A percentile compares a stretch with the other conserved stretches of the same genome.
These are phyloP conservation scores for Acrocyrtus sp. DNA, from an alignment of 2,888 invertebrate genomes.

Conservation along the genomic window DNA sequence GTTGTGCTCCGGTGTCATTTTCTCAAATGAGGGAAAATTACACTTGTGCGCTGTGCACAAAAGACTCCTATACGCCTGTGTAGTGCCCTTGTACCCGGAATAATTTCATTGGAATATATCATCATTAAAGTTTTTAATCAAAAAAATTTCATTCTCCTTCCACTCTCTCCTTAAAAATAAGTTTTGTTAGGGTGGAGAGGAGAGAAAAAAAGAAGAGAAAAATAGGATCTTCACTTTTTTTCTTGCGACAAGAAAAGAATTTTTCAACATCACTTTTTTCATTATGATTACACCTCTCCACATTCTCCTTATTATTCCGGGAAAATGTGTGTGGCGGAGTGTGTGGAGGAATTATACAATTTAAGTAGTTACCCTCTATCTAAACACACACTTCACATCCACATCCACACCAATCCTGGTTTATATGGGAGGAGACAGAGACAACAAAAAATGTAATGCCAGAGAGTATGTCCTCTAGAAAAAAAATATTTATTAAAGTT, in stretches of 20 bases:
- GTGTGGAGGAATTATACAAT: conserved; percentile 1
- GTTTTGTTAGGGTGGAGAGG: too few species aligned
- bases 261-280: too few species aligned
- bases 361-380: too few species aligned
- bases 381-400: too few species aligned
- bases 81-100: not conserved
- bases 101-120: conserved; percentile 58
- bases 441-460: not conserved
- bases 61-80: not conserved
- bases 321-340: conserved; percentile 14
- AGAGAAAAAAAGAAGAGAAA: too few species aligned
- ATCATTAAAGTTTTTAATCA: conserved; percentile 63
- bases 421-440: not conserved
- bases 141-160: conserved; percentile 53
- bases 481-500: not conserved
- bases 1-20: not conserved
- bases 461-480: not conserved
- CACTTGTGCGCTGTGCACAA: not conserved
- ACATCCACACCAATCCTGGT: not conserved
- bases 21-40: not conserved
- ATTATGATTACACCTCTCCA: conserved; percentile 28
- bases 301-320: conserved; percentile 18
- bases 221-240: too few species aligned
- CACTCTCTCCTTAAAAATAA: conserved; percentile 2
- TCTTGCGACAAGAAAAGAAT: too few species aligned